Evolutionary conservation across 1,140 invertebrate genomes (phyloP).

Genomic region (Alviniconcha marisindica): DNA sequence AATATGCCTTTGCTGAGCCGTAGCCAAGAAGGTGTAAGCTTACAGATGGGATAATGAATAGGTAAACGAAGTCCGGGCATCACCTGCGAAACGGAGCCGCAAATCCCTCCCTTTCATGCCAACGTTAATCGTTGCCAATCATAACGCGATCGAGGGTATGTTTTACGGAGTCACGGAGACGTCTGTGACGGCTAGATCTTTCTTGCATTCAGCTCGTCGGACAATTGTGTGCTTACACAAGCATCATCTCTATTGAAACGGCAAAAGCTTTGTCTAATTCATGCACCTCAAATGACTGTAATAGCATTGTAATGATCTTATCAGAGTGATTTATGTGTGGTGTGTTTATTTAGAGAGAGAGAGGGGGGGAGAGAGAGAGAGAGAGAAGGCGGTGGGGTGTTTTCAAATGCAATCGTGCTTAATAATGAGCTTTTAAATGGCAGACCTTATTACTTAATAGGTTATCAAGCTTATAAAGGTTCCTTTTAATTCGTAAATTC

Average conservation of each 20-base stretch:
- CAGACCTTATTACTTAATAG: no score
- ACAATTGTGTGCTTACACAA: neutral
- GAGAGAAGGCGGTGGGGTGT: no score
- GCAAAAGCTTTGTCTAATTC: neutral
- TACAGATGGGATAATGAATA: neutral
- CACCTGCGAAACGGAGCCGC: neutral
- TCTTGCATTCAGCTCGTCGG: neutral
- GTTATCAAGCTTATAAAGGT: no score
- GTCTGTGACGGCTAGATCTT: neutral
- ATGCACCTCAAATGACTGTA: constrained; percentile 21
- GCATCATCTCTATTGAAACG: neutral
- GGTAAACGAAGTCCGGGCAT: neutral
- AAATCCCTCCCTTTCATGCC: constrained; percentile 26
- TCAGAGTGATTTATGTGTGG: neutral
- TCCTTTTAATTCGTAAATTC: no score
- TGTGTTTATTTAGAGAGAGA: no score
- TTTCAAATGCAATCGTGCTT: no score
- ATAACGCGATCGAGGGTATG: neutral
- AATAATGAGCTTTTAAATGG: no score
- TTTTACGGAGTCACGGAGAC: neutral
- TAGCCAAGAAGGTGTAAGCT: no score
- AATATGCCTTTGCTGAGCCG: no score
- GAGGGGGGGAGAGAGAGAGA: no score
- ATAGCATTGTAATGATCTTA: constrained; percentile 26
- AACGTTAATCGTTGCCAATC: neutral